Base-by-base conservation (phyloP, 2,888 invertebrate genomes). In the Thelaira solivaga region DNA sequence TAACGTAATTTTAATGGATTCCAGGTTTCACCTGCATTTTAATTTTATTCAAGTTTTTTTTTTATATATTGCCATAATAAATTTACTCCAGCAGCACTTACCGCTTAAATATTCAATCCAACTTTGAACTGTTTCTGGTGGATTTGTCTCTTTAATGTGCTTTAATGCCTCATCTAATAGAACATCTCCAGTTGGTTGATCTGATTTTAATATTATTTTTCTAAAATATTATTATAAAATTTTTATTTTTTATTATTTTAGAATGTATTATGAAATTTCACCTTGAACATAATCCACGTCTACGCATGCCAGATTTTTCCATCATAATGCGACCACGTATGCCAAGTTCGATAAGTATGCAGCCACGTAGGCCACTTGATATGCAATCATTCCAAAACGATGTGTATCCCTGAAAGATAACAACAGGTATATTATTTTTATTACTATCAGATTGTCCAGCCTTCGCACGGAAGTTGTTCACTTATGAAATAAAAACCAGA, bases 341-440 rank as follows among this genome's bases (percentile, higher is more conserved):
- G 8, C 97, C 97, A 84, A 99, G 91, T 90, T 99, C 99, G 82
- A 99, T 97, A 83, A 99, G 92, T 88, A 99, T 99, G 89, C 99
- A 99, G 80, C 99, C 99, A 85, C 99, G 93, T 80, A 99, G 91
- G 45, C 99, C 99, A 85, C 98, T 98, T 83, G 99, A 99, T 92
- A 99, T 99, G 91, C 99, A 99, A 90, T 99, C 99, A 90, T 99
- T 99, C 99, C 99, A 99, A 91, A 99, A 99, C 69, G 99, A 99
- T 88, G 98, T 98, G 91, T 98, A 98, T 81, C 98, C 98, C 97
- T 97, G 89, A 20, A 67, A 62, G 11, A 45, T 36, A 22, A n/a
- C 36, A 13, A 34, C 1, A 39, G 8, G 2, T 41, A 16, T 51
- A 13, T 2, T 6, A 20, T 13, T 2, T 11, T 34, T 34, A 2